Evolutionary conservation across 2,797 vertebrate genomes (phyloP).

Genomic region (Gymnodraco acuticeps): DNA sequence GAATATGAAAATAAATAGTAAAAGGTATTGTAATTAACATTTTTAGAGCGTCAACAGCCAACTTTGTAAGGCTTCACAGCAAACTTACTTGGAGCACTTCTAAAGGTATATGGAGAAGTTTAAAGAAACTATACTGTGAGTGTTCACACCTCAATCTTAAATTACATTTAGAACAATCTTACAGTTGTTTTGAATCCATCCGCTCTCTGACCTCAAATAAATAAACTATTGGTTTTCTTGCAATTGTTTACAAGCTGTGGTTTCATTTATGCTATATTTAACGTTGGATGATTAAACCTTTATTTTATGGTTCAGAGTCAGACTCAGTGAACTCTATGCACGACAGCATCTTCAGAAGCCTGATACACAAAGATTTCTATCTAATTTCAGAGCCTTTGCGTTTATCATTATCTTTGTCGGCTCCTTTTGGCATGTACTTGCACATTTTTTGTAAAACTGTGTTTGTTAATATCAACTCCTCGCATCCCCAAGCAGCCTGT

Average conservation of each 20-base stretch:
- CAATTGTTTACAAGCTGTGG: constrained; percentile 4
- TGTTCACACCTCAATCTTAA: not conserved
- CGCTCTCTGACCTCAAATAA: constrained; percentile 7
- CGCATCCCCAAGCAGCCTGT: constrained; percentile 38
- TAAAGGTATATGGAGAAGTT: not conserved
- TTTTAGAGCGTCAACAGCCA: too few relatives aligned
- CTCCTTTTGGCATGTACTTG: not conserved
- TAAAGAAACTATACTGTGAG: not conserved
- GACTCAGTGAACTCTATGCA: not conserved
- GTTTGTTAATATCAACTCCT: constrained; percentile 22
- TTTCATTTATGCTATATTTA: constrained; percentile 4
- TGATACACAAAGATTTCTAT: not conserved
- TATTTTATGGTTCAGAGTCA: not conserved
- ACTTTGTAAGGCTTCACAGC: not conserved
- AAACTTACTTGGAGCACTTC: not conserved
- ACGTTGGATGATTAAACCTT: not conserved
- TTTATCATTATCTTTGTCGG: not conserved
- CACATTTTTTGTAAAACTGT: not conserved
- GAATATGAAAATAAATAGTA: too few relatives aligned
- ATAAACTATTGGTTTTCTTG: not conserved
- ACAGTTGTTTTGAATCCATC: not conserved
- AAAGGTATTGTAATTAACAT: too few relatives aligned
- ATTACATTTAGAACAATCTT: not conserved
- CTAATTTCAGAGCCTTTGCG: not conserved
- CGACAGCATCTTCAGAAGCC: not conserved